A percentile compares a stretch with the other conserved stretches of the same genome.
These are phyloP conservation scores for Tinamus guttatus DNA, from an alignment of 2,113 vertebrate genomes.

Conservation along the genomic window DNA sequence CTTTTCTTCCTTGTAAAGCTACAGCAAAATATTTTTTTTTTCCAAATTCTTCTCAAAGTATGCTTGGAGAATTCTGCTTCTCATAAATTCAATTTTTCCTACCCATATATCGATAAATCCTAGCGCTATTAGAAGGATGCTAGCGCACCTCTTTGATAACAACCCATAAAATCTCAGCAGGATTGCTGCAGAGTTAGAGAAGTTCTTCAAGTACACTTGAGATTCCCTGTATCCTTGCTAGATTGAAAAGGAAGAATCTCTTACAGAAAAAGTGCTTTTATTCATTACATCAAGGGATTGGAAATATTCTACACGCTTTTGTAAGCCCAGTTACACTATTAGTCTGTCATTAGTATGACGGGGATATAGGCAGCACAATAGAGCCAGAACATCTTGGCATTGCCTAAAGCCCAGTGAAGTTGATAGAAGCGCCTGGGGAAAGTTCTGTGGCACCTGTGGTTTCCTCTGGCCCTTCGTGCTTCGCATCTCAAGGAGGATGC, in stretches of 20 bases:
- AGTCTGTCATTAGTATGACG: background rate
- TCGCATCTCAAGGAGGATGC: background rate
- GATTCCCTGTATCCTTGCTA: slow-evolving; percentile 4
- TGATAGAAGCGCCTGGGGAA: background rate
- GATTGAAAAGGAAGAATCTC: slow-evolving; percentile 1
- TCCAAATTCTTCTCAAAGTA: slow-evolving; percentile 43
- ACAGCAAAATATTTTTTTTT: slow-evolving; percentile 2
- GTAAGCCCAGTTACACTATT: background rate
- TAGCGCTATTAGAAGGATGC: background rate
- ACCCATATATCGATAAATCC: background rate
- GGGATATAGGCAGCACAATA: background rate
- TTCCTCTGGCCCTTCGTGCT: background rate
- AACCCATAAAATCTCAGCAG: background rate
- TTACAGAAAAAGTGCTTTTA: slow-evolving; percentile 30
- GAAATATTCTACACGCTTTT: background rate
- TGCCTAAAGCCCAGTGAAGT: background rate
- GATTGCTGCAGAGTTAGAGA: slow-evolving; percentile 3
- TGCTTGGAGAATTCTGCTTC: slow-evolving; percentile 30
- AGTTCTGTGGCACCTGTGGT: background rate
- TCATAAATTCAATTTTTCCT: slow-evolving; percentile 37
- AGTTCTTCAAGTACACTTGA: background rate
- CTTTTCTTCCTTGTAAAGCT: background rate
- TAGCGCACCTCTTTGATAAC: background rate
- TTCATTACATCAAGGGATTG: background rate
- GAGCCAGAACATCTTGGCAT: background rate